These are phyloP conservation scores for Tychaedon coryphoeus DNA, from an alignment of 2,113 vertebrate species.

Conservation along the genomic window DNA sequence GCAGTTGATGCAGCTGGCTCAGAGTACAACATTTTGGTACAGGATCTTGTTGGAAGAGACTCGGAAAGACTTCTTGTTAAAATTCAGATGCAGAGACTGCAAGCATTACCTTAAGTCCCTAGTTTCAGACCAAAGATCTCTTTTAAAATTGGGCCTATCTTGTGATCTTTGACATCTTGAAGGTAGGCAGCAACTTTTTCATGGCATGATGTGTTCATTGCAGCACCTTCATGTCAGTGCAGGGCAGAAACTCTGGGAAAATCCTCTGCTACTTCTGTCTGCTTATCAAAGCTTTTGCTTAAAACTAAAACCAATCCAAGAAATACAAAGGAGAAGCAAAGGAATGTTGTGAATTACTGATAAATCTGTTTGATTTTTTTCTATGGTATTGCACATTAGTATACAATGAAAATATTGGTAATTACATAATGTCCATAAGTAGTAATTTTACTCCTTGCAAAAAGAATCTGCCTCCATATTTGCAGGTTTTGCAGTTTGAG, in stretches of 20 bases:
- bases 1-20: background rate
- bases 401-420: background rate
- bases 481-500: background rate
- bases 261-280: background rate
- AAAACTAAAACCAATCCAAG: background rate
- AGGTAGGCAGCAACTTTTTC: background rate
- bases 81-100: background rate
- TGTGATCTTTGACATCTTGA: background rate
- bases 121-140: background rate
- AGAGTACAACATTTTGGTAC: background rate
- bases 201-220: rapidly evolving
- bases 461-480: background rate
- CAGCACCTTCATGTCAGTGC: background rate
- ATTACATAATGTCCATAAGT: background rate
- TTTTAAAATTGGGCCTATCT: background rate
- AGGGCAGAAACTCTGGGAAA: background rate
- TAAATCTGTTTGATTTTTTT: background rate
- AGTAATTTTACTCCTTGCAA: background rate
- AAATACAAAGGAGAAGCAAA: background rate
- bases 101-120: background rate
- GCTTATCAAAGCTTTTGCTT: background rate
- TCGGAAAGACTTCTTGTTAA: background rate
- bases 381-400: rapidly evolving
- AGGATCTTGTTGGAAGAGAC: background rate
- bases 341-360: background rate